These are phyloP conservation scores for Notolabrus celidotus DNA, from an alignment of 2,797 vertebrate genomes.

Conservation along the genomic window DNA sequence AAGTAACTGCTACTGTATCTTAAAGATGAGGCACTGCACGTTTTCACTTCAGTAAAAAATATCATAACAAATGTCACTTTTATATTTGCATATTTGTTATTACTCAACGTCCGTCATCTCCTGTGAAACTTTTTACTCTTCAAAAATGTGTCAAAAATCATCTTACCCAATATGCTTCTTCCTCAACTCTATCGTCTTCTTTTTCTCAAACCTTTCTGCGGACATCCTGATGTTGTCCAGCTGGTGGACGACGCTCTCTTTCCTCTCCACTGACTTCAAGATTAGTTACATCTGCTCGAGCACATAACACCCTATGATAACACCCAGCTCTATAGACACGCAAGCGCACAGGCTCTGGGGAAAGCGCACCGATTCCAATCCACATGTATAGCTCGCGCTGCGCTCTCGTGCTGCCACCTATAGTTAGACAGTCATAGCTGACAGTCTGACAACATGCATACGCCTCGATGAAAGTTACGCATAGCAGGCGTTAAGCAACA, in stretches of 20 bases:
- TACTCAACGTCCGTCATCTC: not conserved
- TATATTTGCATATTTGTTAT: not conserved
- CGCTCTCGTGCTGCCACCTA: constrained; percentile 31
- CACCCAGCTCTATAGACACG: not conserved
- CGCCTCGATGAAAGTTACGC: constrained; percentile 5
- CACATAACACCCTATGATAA: not conserved
- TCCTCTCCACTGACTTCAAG: not conserved
- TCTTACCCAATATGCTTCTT: constrained; percentile 92
- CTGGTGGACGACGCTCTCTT: not conserved
- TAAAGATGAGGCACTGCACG: too few species aligned
- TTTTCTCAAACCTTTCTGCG: constrained; percentile 86
- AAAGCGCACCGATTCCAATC: too few species aligned
- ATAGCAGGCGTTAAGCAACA: not conserved
- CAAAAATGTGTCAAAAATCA: not conserved
- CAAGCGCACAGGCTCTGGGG: not conserved
- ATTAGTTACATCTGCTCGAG: not conserved
- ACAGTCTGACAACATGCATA: not conserved
- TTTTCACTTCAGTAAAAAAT: too few species aligned
- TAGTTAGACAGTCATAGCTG: not conserved
- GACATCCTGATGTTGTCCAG: constrained; percentile 60
- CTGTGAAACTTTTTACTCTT: not conserved
- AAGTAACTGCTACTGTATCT: not conserved
- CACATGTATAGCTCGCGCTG: not conserved
- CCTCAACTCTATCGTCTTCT: constrained; percentile 89
- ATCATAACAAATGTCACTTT: too few species aligned